Base-by-base conservation (phyloP, 1,140 invertebrate species). In the Trachymyrmex cornetzi region DNA sequence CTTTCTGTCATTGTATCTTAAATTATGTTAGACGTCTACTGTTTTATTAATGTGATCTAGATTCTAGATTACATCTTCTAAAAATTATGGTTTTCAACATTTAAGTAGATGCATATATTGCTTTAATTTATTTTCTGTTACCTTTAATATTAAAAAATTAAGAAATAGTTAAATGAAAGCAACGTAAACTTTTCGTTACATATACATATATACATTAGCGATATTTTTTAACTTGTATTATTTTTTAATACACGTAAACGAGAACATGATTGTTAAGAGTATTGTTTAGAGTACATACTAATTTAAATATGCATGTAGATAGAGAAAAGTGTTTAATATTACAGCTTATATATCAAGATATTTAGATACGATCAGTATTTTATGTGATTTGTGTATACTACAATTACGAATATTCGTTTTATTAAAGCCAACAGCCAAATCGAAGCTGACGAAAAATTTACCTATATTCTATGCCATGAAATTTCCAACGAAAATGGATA, bases 401-500 rank as follows among this genome's bases (percentile, higher is more conserved):
- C n/a, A 80, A 71, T 30, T 38, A 69, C 14, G 0, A 50, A n/a
- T n/a, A 75, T 5, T 7, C 48, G 19, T 82, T 82, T 61, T 22
- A 82, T 84, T 61, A 50, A 84, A 75, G 7, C 24, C 24, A 19
- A 22, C 9, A 75, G 24, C 11, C 14, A 4, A 74, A 50, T 34
- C 38, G 12, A 74, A 74, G 7, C 7, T 61, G 55, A 22, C 12
- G 38, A 74, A 74, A 75, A 74, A 30, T 84, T 84, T 84, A 38
- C 0, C 48, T 50, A 44, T 11, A 9, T 16, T 16, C 48, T 19
- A 12, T 50, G 4, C 7, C 34, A 72, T 74, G 24, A 30, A 74
- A 84, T 44, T 74, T 27, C 19, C 16, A 61, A 34, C 55, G 24
- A 84, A 69, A 88, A 86, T 59, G 57, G 44, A 24, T 61, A 55